Percentiles rank a stretch among this genome's conserved stretches.
Evolutionary conservation across 2,113 vertebrate genomes (phyloP).

Genomic region (Ptilorrhoa leucosticta): DNA sequence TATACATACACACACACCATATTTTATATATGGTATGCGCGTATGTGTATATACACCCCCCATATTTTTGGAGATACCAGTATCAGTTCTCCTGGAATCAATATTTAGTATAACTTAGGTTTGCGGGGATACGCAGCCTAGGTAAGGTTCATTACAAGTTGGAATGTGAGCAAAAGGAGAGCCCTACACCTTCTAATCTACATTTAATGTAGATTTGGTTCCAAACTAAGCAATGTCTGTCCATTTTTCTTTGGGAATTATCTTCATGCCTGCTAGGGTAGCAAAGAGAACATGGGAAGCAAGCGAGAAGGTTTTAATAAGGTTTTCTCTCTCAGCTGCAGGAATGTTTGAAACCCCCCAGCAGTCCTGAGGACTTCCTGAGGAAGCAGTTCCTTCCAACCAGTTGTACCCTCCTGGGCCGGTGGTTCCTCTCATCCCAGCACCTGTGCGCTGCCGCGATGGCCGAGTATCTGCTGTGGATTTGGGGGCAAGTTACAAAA

Average conservation of each 20-base stretch:
- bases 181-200: background rate
- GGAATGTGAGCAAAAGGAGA: background rate
- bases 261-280: rapidly evolving
- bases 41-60: rapidly evolving
- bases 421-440: background rate
- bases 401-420: rapidly evolving
- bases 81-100: background rate
- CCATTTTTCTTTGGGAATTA: background rate
- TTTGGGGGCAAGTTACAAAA: background rate
- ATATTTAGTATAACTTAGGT: rapidly evolving
- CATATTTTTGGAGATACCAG: rapidly evolving
- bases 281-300: background rate
- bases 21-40: rapidly evolving
- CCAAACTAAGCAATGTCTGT: background rate
- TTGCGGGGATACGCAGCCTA: background rate
- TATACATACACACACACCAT: rapidly evolving
- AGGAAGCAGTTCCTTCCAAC: background rate
- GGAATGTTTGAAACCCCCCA: background rate
- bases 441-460: background rate
- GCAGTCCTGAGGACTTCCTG: background rate
- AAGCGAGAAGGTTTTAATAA: background rate
- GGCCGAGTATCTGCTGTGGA: background rate
- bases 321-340: background rate
- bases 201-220: background rate
- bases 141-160: background rate